Percentiles rank a stretch among this genome's conserved stretches.
Conservation (phyloP, 2,797 vertebrate genomes). For the Danio jaintianensis region DNA sequence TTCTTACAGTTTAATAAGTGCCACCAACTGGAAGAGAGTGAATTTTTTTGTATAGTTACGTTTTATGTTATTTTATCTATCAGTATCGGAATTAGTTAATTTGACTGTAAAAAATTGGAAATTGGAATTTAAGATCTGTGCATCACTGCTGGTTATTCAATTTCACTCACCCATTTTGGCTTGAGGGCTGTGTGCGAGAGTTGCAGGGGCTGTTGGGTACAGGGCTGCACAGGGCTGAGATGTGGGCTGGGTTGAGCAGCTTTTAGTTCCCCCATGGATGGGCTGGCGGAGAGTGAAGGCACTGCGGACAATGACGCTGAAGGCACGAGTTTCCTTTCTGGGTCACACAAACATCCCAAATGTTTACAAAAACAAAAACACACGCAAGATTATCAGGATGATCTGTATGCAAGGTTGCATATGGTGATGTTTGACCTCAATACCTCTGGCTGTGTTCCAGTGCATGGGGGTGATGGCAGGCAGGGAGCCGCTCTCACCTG, state of each 20-base stretch:
- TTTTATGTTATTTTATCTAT: no score
- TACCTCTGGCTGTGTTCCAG: conserved; percentile 51
- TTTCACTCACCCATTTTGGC: conserved; percentile 80
- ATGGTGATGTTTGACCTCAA: conserved; percentile 2
- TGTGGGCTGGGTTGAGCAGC: conserved; percentile 81
- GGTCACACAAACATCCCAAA: conserved; percentile 48
- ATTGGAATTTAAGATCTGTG: no score
- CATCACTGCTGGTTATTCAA: neutral
- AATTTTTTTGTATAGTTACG: no score
- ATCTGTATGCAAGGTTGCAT: neutral
- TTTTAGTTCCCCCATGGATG: conserved; percentile 82
- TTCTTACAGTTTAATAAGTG: no score
- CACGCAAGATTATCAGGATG: conserved; percentile 15
- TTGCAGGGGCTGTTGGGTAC: conserved; percentile 82
- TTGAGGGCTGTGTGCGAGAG: conserved; percentile 77
- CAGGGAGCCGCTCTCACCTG: conserved; percentile 81
- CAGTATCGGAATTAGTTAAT: no score
- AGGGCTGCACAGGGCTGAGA: conserved; percentile 79
- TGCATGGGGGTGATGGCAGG: conserved; percentile 53
- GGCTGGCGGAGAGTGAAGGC: conserved; percentile 88
- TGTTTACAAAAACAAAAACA: neutral
- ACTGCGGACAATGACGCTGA: conserved; percentile 87
- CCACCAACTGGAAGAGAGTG: no score
- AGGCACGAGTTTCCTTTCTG: conserved; percentile 98
- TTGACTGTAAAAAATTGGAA: no score